Base-by-base conservation (phyloP, 2,113 vertebrate genomes). In the Geococcyx californianus region DNA sequence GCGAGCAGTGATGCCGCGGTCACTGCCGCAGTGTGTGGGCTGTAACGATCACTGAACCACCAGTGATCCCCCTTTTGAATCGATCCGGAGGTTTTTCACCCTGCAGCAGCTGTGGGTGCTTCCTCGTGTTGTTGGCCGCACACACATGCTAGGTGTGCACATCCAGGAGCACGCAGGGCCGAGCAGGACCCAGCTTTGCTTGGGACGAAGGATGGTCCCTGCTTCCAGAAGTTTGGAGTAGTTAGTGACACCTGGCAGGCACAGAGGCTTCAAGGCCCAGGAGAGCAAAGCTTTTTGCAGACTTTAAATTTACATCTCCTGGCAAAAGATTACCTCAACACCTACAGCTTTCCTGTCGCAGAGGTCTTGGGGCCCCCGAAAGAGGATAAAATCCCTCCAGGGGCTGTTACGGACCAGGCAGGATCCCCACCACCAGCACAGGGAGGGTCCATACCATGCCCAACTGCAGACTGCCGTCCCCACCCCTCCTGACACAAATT, bases 1-100 rank as follows among this genome's bases (percentile, higher is more conserved):
- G 49, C 47, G 0, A 1, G 36, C 36, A 0, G 11, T 13, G n/a
- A 17, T 0, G 0, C 10, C 29, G 7, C 2, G 1, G 58, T 56
- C 31, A 3, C 42, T 1, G 1, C 40, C 3, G 1, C 31, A 3
- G 31, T 1, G 3, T 16, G 73, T 31, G 25, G 29, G 38, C 56
- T 79, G 38, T n/a, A 2, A 26, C 2, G 12, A 17, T 52, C 7
- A 0, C 47, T 13, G 52, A 44, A 42, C 19, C 1, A 0, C 33
- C 2, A 8, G 8, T 6, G 36, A 47, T 24, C 3, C 0, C 13
- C 47, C 29, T 11, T 21, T 24, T 24, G 63, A 54, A 29, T 21
- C 44, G 26, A 38, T 51, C 31, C 49, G n/a, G 47, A 60, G 26
- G 23, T 8, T 67, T 58, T 76, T n/a, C 11, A 4, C 1, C n/a